A percentile compares a stretch with the other conserved stretches of the same genome.
Evolutionary conservation across 2,888 invertebrate species (phyloP).

Genomic region (Acrobasis suavella): DNA sequence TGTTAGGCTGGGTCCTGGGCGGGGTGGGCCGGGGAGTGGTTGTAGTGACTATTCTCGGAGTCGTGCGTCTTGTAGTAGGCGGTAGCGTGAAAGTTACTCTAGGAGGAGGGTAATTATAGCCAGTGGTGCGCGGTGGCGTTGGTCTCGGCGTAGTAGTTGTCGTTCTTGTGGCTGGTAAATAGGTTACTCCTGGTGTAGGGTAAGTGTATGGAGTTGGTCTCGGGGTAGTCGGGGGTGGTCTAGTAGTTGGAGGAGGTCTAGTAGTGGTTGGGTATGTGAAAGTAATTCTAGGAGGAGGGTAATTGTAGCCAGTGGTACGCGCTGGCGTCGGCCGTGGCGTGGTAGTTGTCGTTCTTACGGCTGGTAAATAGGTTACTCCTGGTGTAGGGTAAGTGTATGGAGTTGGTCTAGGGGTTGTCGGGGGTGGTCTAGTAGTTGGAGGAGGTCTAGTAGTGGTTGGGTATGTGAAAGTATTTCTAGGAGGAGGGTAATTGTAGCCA

Average conservation of each 20-base stretch:
- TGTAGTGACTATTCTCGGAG: slow-evolving; percentile 23
- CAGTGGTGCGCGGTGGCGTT: slow-evolving; percentile 22
- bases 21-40: slow-evolving; percentile 25
- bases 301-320: slow-evolving; percentile 17
- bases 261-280: slow-evolving; percentile 12
- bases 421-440: not conserved
- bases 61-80: slow-evolving; percentile 17
- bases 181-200: slow-evolving; percentile 9
- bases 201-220: slow-evolving; percentile 21
- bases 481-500: slow-evolving; percentile 27
- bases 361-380: not conserved
- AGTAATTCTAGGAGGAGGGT: slow-evolving; percentile 12
- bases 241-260: slow-evolving; percentile 26
- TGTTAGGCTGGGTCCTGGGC: slow-evolving; percentile 32
- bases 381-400: slow-evolving; percentile 1
- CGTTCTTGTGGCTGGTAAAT: slow-evolving; percentile 8
- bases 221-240: slow-evolving; percentile 9
- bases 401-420: slow-evolving; percentile 18
- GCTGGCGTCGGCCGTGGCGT: not conserved
- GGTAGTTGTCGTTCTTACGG: not conserved
- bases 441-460: slow-evolving; percentile 21
- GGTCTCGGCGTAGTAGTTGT: slow-evolving; percentile 9
- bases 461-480: slow-evolving; percentile 38
- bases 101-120: slow-evolving; percentile 19
- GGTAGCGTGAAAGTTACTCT: slow-evolving; percentile 4